A percentile compares a stretch with the other conserved stretches of the same genome.
Evolutionary conservation across 2,797 vertebrate species (phyloP).

Genomic region (Acanthurus lineatus): DNA sequence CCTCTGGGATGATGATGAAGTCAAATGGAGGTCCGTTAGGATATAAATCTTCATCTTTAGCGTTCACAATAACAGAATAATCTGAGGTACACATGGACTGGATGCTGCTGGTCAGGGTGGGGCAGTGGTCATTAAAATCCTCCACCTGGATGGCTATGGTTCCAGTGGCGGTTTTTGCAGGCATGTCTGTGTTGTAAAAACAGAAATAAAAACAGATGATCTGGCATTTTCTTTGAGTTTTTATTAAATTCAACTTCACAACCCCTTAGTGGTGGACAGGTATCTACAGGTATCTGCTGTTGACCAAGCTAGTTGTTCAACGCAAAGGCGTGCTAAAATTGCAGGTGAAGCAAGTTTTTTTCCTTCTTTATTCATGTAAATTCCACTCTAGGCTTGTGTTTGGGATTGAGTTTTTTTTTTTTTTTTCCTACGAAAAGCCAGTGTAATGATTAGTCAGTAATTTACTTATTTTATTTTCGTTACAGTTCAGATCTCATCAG

Average conservation of each 20-base stretch:
- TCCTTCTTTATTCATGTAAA: too few species aligned
- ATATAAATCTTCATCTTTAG: conserved; percentile 84
- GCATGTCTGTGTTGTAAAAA: conserved; percentile 76
- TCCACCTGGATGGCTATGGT: conserved; percentile 72
- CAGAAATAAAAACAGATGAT: conserved; percentile 3
- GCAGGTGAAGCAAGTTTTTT: too few species aligned
- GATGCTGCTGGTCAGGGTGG: conserved; percentile 78
- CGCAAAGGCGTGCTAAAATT: too few species aligned
- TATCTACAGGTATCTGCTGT: too few species aligned
- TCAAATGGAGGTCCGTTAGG: conserved; percentile 89
- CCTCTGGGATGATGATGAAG: conserved; percentile 84
- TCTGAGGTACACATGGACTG: conserved; percentile 81
- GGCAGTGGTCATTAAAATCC: conserved; percentile 90
- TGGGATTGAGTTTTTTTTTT: too few species aligned
- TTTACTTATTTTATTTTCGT: too few species aligned
- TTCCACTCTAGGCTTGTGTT: too few species aligned
- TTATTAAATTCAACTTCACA: neutral
- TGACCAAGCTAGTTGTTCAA: too few species aligned
- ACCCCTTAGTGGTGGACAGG: too few species aligned
- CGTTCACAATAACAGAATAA: conserved; percentile 84
- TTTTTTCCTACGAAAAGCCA: too few species aligned
- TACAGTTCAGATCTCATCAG: too few species aligned
- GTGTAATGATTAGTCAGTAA: too few species aligned
- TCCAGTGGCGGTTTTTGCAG: conserved; percentile 87
- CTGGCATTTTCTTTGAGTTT: neutral